Evolutionary conservation across 2,113 vertebrate genomes (phyloP).

Genomic region (Pionites leucogaster): DNA sequence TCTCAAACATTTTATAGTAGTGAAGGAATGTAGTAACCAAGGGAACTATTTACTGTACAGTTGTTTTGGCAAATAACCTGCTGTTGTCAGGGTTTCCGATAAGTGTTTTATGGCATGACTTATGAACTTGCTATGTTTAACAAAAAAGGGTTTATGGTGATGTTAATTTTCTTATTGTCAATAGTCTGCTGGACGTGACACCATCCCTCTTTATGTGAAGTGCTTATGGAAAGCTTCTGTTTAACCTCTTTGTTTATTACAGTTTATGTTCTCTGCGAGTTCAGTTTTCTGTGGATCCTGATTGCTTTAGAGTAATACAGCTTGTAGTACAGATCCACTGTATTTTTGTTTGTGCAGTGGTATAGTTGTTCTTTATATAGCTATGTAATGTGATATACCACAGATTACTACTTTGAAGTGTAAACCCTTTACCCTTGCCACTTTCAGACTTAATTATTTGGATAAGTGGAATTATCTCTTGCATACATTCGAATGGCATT

Average conservation of each 20-base stretch:
- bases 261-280: background rate
- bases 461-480: background rate
- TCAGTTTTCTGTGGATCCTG: background rate
- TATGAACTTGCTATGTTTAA: background rate
- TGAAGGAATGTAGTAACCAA: constrained; percentile 1
- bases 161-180: background rate
- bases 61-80: background rate
- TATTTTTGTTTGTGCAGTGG: background rate
- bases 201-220: background rate
- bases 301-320: background rate
- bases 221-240: background rate
- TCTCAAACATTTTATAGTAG: background rate
- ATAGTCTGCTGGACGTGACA: background rate
- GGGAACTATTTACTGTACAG: background rate
- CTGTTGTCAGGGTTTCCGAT: background rate
- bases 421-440: background rate
- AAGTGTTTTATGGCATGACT: background rate
- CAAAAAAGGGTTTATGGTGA: background rate
- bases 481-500: background rate
- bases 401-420: background rate
- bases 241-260: background rate
- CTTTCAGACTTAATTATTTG: background rate
- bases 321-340: background rate
- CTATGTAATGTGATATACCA: background rate
- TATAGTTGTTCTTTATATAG: background rate